Evolutionary conservation across 2,797 vertebrate species (phyloP).

Genomic region (Phoebastria nigripes): DNA sequence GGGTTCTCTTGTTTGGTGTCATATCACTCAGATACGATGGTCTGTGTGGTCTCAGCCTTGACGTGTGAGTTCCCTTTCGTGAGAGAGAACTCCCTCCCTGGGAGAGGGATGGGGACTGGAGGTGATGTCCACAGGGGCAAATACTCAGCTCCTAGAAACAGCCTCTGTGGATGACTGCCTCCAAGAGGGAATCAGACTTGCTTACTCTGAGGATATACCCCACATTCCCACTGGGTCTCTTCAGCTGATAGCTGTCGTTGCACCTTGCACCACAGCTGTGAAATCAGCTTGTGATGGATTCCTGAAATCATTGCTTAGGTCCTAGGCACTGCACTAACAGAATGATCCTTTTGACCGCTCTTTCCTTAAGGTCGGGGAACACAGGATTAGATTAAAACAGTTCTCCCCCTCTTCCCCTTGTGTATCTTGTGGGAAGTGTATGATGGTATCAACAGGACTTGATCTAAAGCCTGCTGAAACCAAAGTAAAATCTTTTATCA

Average conservation of each 20-base stretch:
- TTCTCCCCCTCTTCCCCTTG: neutral
- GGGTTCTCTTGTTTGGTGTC: neutral
- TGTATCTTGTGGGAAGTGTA: neutral
- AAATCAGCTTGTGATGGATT: neutral
- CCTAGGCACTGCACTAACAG: neutral
- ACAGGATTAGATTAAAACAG: neutral
- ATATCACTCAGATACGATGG: fast-evolving
- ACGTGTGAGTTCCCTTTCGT: fast-evolving
- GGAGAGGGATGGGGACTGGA: neutral
- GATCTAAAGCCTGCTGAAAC: neutral
- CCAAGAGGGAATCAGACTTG: neutral
- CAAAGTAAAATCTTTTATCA: neutral
- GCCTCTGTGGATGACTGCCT: neutral
- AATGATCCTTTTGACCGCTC: neutral
- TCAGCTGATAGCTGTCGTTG: neutral
- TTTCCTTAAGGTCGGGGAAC: neutral
- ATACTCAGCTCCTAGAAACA: neutral
- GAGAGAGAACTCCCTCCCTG: neutral
- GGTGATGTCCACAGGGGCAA: neutral
- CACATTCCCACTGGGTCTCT: fast-evolving
- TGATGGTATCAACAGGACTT: neutral
- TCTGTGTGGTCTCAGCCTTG: neutral
- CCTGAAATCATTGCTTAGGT: neutral
- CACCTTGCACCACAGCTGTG: neutral
- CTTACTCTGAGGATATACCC: neutral